Evolutionary conservation across 2,888 invertebrate species (phyloP).

Genomic region (Papilio demoleus): DNA sequence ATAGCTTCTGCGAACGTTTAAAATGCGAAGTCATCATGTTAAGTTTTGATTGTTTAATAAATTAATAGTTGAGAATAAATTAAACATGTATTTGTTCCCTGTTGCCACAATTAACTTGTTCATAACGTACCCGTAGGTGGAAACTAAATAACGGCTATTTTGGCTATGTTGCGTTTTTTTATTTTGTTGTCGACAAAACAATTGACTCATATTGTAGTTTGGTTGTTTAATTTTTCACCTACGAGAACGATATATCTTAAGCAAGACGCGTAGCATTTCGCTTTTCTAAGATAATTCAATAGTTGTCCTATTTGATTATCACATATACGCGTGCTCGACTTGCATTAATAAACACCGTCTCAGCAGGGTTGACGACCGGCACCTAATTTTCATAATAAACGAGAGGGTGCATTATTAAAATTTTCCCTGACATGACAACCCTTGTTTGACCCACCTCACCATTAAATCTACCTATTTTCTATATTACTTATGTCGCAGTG

Average conservation of each 20-base stretch:
- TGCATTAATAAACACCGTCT: conserved; percentile 70
- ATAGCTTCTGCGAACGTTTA: background rate
- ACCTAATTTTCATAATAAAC: conserved; percentile 83
- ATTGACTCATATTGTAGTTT: no score
- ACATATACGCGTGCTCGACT: conserved; percentile 39
- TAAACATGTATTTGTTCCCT: background rate
- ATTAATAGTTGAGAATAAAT: background rate
- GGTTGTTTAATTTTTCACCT: no score
- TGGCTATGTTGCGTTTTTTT: no score
- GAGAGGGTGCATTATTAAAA: conserved; percentile 81
- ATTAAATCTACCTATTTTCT: conserved; percentile 63
- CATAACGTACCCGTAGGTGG: no score
- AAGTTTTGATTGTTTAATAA: background rate
- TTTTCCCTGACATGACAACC: conserved; percentile 73
- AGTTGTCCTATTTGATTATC: background rate
- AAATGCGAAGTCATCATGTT: background rate
- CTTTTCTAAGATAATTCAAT: background rate
- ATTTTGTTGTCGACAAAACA: no score
- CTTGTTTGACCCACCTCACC: conserved; percentile 63
- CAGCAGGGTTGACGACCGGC: conserved; percentile 60
- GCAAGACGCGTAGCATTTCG: background rate
- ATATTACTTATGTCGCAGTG: conserved; percentile 26
- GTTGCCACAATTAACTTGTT: no score
- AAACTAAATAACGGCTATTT: no score
- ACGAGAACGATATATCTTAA: background rate